Base-by-base conservation (phyloP, 1,140 invertebrate genomes). In the Oreohelix idahoensis region DNA sequence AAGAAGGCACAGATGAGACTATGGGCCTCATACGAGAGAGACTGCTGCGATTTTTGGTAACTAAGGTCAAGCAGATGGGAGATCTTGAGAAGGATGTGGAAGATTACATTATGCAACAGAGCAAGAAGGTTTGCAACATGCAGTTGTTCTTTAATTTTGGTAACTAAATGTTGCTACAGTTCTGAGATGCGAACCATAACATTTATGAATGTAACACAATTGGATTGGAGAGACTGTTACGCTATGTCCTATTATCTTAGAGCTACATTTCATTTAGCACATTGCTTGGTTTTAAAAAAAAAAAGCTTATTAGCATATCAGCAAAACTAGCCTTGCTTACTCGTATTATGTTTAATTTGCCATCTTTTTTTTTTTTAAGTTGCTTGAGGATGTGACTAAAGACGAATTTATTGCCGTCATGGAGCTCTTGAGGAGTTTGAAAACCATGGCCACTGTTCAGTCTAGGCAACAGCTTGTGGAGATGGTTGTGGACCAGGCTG, bases 321-420 rank as follows among this genome's bases (percentile, higher is more conserved):
- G n/a, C n/a, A n/a, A n/a, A n/a, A n/a, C n/a, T n/a, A n/a, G n/a
- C n/a, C n/a, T n/a, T n/a, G n/a, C n/a, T n/a, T n/a, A n/a, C n/a
- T n/a, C n/a, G n/a, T n/a, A n/a, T n/a, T n/a, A n/a, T n/a, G n/a
- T n/a, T n/a, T n/a, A n/a, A 45, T 45, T 45, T 45, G 15, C 42
- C 15, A 45, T 45, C 15, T 45, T 45, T 58, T 58, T 2, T 23
- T 58, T 58, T 84, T 90, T 92, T 1, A 87, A 97, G 95, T 89
- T 92, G 75, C 84, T 94, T 76, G 86, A 91, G 81, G 96, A 97
- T 94, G 96, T 97, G 20, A 97, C 96, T 58, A 96, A 96, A 75
- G 96, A 98, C 87, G 97, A 99, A 93, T 98, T 98, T 93, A 95
- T 97, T 84, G 94, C 95, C 73, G 95, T 98, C 49, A 97, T 99